Conservation (phyloP, 2,888 invertebrate species). For the Rhopalosiphum nymphaeae region DNA sequence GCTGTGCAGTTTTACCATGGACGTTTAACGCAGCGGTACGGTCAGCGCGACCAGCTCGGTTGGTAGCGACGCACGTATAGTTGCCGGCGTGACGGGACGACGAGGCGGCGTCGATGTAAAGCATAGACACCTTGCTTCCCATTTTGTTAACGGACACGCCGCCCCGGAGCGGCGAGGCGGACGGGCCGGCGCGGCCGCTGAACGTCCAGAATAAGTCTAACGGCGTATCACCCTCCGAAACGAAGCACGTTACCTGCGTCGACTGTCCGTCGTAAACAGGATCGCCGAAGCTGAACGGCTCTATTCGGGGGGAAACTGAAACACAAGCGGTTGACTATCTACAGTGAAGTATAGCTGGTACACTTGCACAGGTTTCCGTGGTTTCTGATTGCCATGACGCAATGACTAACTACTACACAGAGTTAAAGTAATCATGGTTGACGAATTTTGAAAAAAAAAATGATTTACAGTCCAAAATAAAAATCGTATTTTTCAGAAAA, state of each 20-base stretch:
- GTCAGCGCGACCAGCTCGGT: slow-evolving; percentile 70
- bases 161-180: slow-evolving; percentile 65
- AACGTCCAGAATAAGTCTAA: slow-evolving; percentile 71
- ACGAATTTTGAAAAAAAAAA: background rate
- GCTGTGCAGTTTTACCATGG: slow-evolving; percentile 60
- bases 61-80: slow-evolving; percentile 71
- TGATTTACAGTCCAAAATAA: background rate
- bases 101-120: slow-evolving; percentile 67
- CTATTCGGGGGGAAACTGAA: slow-evolving; percentile 84
- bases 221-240: slow-evolving; percentile 69
- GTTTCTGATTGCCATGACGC: background rate
- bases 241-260: slow-evolving; percentile 69
- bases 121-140: slow-evolving; percentile 70
- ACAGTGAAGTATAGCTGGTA: background rate
- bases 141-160: slow-evolving; percentile 71
- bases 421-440: background rate
- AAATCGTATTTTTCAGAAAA: background rate
- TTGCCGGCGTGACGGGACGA: slow-evolving; percentile 69
- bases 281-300: slow-evolving; percentile 69
- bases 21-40: slow-evolving; percentile 68
- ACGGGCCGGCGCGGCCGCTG: slow-evolving; percentile 72
- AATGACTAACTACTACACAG: background rate
- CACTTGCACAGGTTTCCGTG: background rate
- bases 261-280: slow-evolving; percentile 68
- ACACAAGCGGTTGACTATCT: slow-evolving; percentile 66